A percentile compares a stretch with the other conserved stretches of the same genome.
These are phyloP conservation scores for Drosophila borborema DNA, from an alignment of 2,888 invertebrate species.

Conservation along the genomic window DNA sequence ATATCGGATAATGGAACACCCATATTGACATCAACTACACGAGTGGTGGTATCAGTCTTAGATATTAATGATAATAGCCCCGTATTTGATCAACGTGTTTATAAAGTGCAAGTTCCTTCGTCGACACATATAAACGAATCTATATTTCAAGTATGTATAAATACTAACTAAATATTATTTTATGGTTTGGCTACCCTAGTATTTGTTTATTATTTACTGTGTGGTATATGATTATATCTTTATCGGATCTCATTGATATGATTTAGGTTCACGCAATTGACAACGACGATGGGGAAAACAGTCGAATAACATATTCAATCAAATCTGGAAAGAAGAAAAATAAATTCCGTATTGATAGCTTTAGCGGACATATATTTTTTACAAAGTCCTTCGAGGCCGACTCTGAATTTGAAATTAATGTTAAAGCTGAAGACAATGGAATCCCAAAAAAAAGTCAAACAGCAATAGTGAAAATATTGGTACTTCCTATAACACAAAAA, in stretches of 20 bases:
- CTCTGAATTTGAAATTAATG: constrained; percentile 83
- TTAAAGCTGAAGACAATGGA: constrained; percentile 91
- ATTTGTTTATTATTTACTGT: not conserved
- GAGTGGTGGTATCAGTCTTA: constrained; percentile 92
- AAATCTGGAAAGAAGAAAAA: constrained; percentile 92
- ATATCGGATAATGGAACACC: constrained; percentile 93
- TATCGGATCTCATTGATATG: not conserved
- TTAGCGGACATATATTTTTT: constrained; percentile 93
- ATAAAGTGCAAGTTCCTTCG: constrained; percentile 92
- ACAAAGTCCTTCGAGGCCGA: constrained; percentile 90
- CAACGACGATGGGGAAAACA: constrained; percentile 92
- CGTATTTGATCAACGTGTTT: constrained; percentile 92
- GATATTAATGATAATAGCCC: constrained; percentile 96
- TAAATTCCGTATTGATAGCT: constrained; percentile 92
- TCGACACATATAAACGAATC: constrained; percentile 86
- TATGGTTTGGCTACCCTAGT: not conserved
- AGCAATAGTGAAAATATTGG: constrained; percentile 90
- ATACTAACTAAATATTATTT: constrained; percentile 24
- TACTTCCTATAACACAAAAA: constrained; percentile 87
- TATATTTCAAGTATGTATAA: constrained; percentile 87
- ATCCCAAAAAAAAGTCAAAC: constrained; percentile 90
- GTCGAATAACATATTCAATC: constrained; percentile 92
- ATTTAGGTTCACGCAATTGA: constrained; percentile 89
- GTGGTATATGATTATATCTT: not conserved
- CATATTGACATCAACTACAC: constrained; percentile 90